Evolutionary conservation across 2,797 vertebrate species (phyloP).

Genomic region (Danio aesculapii): DNA sequence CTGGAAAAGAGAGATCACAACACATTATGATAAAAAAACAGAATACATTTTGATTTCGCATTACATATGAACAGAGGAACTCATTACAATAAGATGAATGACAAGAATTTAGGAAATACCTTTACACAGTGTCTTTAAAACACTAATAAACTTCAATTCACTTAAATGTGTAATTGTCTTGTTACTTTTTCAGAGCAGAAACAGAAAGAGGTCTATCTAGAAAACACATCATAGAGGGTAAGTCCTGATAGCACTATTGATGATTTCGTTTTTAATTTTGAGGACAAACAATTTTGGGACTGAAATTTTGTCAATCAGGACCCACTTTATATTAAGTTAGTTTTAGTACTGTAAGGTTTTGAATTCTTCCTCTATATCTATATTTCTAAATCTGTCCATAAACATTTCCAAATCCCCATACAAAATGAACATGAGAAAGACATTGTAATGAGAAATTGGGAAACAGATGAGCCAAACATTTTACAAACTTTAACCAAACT

Average conservation of each 20-base stretch:
- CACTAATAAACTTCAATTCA: not conserved
- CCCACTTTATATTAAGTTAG: no score
- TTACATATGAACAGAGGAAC: not conserved
- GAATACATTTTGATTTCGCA: no score
- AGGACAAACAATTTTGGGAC: not conserved
- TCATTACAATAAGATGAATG: not conserved
- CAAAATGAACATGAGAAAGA: no score
- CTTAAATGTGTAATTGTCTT: slow-evolving; percentile 4
- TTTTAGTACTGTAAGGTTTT: no score
- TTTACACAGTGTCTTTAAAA: not conserved
- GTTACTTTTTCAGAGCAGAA: slow-evolving; percentile 87
- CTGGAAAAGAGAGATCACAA: no score
- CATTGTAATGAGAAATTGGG: no score
- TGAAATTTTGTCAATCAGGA: not conserved
- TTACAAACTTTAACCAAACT: no score
- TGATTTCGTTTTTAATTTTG: not conserved
- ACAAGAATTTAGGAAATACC: not conserved
- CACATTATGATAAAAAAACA: no score
- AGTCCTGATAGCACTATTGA: slow-evolving; percentile 40
- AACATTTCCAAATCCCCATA: no score
- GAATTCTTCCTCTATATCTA: no score
- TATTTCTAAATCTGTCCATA: no score
- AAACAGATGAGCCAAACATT: no score
- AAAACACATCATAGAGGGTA: slow-evolving; percentile 97
- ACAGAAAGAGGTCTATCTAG: slow-evolving; percentile 92